Percentiles rank a stretch among this genome's conserved stretches.
Evolutionary conservation across 2,888 invertebrate species (phyloP).

Genomic region (Cerastis rubricosa): DNA sequence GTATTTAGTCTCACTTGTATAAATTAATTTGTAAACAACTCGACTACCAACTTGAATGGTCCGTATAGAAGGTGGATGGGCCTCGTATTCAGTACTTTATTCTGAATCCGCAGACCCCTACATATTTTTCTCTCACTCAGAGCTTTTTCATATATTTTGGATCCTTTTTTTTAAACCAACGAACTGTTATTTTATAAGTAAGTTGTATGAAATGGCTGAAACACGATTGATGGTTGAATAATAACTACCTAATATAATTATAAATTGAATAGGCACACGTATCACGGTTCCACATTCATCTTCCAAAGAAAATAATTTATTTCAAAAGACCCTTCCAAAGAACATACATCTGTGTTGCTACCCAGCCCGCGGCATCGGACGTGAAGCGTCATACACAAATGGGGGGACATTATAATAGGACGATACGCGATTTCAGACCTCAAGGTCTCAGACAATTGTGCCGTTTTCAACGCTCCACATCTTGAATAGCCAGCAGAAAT

Average conservation of each 20-base stretch:
- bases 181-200: too few relatives aligned
- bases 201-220: background rate
- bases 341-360: constrained; percentile 37
- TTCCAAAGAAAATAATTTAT: background rate
- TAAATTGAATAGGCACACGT: background rate
- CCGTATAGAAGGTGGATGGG: background rate
- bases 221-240: background rate
- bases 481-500: constrained; percentile 57
- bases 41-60: background rate
- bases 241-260: background rate
- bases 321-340: constrained; percentile 27
- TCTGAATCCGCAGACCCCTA: too few relatives aligned
- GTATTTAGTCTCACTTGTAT: background rate
- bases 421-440: constrained; percentile 73
- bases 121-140: too few relatives aligned
- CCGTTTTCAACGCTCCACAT: constrained; percentile 70
- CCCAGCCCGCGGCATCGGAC: constrained; percentile 66
- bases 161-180: too few relatives aligned
- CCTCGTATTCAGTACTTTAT: too few relatives aligned
- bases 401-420: constrained; percentile 72
- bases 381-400: constrained; percentile 70
- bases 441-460: constrained; percentile 76
- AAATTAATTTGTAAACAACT: background rate
- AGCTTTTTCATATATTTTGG: too few relatives aligned
- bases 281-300: background rate